Evolutionary conservation across 2,888 invertebrate genomes (phyloP), one percentile per base, ranked within the genome.

Genomic region (Anthophora plumipes): DNA sequence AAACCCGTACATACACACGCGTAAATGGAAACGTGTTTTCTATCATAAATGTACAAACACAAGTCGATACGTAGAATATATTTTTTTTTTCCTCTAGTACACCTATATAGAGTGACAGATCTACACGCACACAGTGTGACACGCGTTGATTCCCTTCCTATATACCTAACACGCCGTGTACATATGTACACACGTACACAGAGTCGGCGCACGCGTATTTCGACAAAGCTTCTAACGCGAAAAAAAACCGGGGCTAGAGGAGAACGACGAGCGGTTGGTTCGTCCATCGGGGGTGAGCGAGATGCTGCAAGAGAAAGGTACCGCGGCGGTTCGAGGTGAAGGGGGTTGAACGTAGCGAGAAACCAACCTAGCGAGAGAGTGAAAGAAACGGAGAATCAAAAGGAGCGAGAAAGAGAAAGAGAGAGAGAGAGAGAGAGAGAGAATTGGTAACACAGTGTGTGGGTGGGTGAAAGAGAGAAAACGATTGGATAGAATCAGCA

Each of bases 401-500:
- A n/a, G n/a, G n/a, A 1, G 31, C 57, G 64, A 39, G 64, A 25
- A 50, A 22, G 60, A 3, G 39, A 59, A 31, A 48, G 25, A 1
- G 31, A 63, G 64, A 39, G 64, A 25, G 55, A 20, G 60, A 3
- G 39, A 59, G 60, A 39, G 31, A 37, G 20, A 25, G 54, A 39
- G 25, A 55, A 46, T 64, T 68, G 37, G 59, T n/a, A n/a, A n/a
- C n/a, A 41, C 39, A 60, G 20, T 25, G 20, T n/a, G 75, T 84
- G 81, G 85, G 72, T 77, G 82, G 83, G 46, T 12, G 14, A 84
- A 84, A 88, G 85, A 83, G 84, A 75, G 86, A 86, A 88, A 89
- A 90, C 91, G 92, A 91, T 92, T 90, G 92, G 92, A 92, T 91
- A 89, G 91, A 91, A 92, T 92, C 92, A 91, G 91, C 91, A 92